phyloP scores from a whole-genome alignment of 1,140 invertebrate genomes.

The Gryllus bimaculatus region DNA sequence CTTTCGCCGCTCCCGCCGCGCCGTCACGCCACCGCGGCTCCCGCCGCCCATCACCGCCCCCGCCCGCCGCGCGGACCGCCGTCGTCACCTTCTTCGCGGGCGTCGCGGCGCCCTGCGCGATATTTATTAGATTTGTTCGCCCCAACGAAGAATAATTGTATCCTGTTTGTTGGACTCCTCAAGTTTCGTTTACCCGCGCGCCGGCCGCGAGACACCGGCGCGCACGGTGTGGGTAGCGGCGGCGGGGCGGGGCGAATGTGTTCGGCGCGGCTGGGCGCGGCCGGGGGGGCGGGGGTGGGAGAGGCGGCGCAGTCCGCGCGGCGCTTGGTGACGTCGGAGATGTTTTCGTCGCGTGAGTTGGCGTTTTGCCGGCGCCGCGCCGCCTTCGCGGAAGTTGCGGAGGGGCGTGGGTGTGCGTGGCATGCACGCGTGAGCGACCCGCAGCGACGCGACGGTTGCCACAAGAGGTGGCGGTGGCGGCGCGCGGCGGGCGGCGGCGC shows the following conservation, averaged over 20 bases:
- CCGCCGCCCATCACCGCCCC: no score
- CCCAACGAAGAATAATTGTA: not conserved
- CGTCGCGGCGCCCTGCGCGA: not conserved
- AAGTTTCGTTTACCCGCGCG: not conserved
- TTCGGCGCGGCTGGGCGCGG: no score
- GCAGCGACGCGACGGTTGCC: no score
- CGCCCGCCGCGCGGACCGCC: not conserved
- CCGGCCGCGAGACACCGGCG: not conserved
- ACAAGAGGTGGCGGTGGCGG: no score
- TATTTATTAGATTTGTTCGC: conserved; percentile 5
- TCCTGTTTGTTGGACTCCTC: not conserved
- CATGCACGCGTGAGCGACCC: no score
- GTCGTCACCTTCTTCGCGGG: not conserved
- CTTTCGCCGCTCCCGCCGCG: no score
- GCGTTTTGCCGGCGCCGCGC: not conserved
- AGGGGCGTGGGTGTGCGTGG: no score
- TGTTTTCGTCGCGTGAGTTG: not conserved
- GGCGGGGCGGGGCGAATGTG: no score
- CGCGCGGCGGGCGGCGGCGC: no score
- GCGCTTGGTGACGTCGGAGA: not conserved
- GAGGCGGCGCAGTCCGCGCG: not conserved
- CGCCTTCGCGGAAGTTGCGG: no score
- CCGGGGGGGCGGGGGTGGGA: no score
- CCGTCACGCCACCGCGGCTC: not conserved
- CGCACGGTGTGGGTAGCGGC: not conserved